Evolutionary conservation across 2,797 vertebrate species (phyloP).

Genomic region (Lepidocolaptes lacrymiger): DNA sequence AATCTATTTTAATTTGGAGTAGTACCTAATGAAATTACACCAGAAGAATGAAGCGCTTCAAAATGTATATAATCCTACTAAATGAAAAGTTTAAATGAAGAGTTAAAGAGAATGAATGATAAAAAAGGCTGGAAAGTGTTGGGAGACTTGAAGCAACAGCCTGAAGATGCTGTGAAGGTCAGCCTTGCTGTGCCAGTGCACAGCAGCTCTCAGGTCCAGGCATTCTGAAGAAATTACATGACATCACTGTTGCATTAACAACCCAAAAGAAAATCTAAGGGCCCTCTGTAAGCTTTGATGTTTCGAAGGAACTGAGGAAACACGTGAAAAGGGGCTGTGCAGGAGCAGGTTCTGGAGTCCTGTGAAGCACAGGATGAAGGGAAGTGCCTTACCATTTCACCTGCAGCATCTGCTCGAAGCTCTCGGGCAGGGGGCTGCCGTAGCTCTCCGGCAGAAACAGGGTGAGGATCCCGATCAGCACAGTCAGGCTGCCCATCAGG

Average conservation of each 20-base stretch:
- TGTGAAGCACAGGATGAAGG: not conserved
- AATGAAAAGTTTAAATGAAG: not conserved
- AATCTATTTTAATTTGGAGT: not conserved
- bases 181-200: not conserved
- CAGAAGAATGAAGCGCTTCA: not conserved
- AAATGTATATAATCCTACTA: not conserved
- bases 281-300: not conserved
- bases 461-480: constrained; percentile 84
- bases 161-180: not conserved
- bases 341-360: not conserved
- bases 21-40: not conserved
- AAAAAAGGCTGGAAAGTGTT: not conserved
- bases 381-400: constrained; percentile 82
- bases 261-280: not conserved
- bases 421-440: constrained; percentile 86
- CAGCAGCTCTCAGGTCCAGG: not conserved
- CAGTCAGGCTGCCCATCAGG: constrained; percentile 87
- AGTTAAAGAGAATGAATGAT: not conserved
- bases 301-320: not conserved
- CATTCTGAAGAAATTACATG: not conserved
- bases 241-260: not conserved
- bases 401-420: constrained; percentile 85
- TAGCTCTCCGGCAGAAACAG: constrained; percentile 91
- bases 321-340: not conserved
- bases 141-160: not conserved